Base-by-base conservation (phyloP, 2,888 invertebrate genomes). In the Drosophila affinis region DNA sequence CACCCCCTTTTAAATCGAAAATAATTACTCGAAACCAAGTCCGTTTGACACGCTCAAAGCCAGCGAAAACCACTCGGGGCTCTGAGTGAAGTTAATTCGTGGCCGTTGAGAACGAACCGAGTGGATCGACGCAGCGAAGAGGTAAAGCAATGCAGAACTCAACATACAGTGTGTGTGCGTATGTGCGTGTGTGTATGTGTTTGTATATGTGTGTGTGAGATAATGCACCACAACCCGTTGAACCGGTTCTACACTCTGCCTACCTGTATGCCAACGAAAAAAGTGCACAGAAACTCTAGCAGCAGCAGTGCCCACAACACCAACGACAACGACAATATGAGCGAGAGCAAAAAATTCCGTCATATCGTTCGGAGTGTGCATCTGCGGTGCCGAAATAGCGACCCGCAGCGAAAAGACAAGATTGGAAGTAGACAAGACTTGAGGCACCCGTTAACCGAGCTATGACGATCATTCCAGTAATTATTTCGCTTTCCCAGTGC, bases 201-300 rank as follows among this genome's bases (percentile, higher is more conserved):
- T 48, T 57, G 64, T 48, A 47, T 62, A 46, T 46, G 47, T 46
- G 46, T 59, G 58, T 51, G 52, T 45, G 46, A n/a, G 67, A 54
- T 51, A 21, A 49, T 77, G 80, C 56, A 54, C 56, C 51, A 65
- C 55, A 77, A 81, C 81, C 84, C 72, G 81, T 83, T 83, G 63
- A 80, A 81, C 81, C 87, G 81, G 81, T 81, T 78, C 57, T 49
- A 64, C 71, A 56, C 62, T 58, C 24, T 45, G 27, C 51, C 71
- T 64, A 71, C 12, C 39, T 39, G 39, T 7, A n/a, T n/a, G n/a
- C 39, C 39, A n/a, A n/a, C 39, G 14, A 39, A 39, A 39, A 39
- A 39, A 39, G 14, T 39, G 39, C 39, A 39, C 39, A n/a, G 3
- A 39, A 39, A 39, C 39, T 39, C 14, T 1, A 39, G 39, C 6